These are phyloP conservation scores for Amiota mariae DNA, from an alignment of 2,888 invertebrate species.

Conservation along the genomic window DNA sequence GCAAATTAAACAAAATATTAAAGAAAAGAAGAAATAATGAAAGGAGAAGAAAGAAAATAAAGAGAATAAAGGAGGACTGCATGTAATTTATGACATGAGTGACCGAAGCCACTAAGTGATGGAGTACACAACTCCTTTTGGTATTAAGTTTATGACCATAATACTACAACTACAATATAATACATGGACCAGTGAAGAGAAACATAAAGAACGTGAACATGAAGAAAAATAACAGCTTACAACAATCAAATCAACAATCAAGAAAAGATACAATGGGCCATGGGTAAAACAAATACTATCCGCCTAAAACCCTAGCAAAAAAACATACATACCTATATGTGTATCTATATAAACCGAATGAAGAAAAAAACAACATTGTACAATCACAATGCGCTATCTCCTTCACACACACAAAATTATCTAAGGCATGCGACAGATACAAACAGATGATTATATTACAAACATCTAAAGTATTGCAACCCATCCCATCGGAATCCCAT, in stretches of 20 bases:
- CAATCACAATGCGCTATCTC: background rate
- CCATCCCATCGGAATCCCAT: background rate
- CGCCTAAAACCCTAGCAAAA: background rate
- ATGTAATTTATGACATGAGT: slow-evolving; percentile 18
- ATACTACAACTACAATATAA: no score
- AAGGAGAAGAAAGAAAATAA: background rate
- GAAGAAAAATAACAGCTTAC: background rate
- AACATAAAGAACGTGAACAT: background rate
- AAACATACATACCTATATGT: background rate
- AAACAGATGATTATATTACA: slow-evolving; percentile 1
- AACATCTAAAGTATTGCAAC: background rate
- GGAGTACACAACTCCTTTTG: background rate
- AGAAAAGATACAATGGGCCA: background rate
- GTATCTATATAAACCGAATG: background rate
- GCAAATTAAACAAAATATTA: background rate
- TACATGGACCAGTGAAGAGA: background rate
- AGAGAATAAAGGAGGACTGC: background rate
- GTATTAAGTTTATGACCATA: no score
- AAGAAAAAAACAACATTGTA: background rate
- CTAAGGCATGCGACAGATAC: slow-evolving; percentile 3
- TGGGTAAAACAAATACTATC: no score
- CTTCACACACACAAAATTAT: slow-evolving; percentile 4
- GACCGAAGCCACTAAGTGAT: background rate
- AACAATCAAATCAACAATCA: slow-evolving; percentile 34
- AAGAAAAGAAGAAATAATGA: background rate